These are phyloP conservation scores for Sylvia borin DNA, from an alignment of 2,797 vertebrate species.

Conservation along the genomic window DNA sequence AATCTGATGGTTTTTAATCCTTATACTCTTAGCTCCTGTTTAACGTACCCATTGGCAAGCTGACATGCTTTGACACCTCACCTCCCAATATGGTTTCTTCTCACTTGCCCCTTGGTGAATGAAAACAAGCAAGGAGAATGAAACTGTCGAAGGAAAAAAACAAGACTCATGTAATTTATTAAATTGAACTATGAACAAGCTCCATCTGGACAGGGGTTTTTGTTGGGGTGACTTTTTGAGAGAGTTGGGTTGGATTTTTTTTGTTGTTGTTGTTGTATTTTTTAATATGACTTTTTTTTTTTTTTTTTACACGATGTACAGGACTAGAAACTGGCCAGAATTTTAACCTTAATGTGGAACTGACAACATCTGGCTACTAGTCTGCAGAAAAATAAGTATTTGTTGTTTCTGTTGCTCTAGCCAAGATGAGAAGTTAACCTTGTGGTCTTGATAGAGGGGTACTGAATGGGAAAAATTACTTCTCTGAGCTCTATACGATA, in stretches of 20 bases:
- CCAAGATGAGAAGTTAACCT: neutral
- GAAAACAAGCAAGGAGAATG: neutral
- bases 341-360: neutral
- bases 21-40: neutral
- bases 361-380: neutral
- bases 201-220: rapidly evolving
- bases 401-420: neutral
- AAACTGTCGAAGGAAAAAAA: neutral
- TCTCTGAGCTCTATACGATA: rapidly evolving
- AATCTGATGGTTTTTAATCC: neutral
- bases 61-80: neutral
- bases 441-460: neutral
- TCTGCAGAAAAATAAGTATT: neutral
- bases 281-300: neutral
- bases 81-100: neutral
- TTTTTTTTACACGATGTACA: neutral
- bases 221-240: neutral
- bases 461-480: neutral
- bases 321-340: neutral
- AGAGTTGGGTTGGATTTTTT: neutral
- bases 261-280: neutral
- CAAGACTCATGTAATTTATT: neutral
- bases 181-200: neutral
- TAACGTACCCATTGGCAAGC: neutral
- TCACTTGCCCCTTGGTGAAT: neutral